Conservation (phyloP, 2,797 vertebrate species). For the Alosa sapidissima region DNA sequence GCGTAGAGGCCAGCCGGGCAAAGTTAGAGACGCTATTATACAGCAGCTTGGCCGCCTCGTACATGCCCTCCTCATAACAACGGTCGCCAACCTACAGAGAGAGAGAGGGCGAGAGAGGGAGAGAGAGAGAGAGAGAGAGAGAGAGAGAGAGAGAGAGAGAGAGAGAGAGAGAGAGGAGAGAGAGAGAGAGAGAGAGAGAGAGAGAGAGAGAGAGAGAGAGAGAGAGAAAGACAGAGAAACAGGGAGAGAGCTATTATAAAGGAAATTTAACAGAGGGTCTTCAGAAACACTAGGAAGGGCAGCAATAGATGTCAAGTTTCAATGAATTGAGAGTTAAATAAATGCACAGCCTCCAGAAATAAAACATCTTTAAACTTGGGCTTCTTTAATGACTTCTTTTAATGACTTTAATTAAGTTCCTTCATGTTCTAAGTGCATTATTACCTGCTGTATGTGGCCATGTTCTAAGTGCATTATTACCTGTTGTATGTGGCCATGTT, state of each 20-base stretch:
- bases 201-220: not conserved
- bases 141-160: too few relatives aligned
- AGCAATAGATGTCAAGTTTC: too few relatives aligned
- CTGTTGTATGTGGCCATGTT: constrained; percentile 86
- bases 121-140: not conserved
- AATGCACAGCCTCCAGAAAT: too few relatives aligned
- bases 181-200: not conserved
- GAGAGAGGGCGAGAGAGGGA: not conserved
- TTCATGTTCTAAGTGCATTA: not conserved
- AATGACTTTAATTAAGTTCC: too few relatives aligned
- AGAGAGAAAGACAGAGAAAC: too few relatives aligned
- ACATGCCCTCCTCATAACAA: constrained; percentile 92
- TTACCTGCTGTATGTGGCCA: not conserved
- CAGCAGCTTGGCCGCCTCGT: constrained; percentile 88
- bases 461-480: constrained; percentile 55
- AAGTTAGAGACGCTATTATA: constrained; percentile 92
- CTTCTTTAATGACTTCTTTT: too few relatives aligned
- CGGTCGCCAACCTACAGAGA: constrained; percentile 84
- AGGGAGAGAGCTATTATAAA: not conserved
- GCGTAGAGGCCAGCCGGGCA: constrained; percentile 87
- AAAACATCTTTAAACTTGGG: too few relatives aligned
- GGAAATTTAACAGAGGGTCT: not conserved
- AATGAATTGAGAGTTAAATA: too few relatives aligned
- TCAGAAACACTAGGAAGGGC: too few relatives aligned
- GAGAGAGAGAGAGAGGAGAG: not conserved